A percentile compares a stretch with the other conserved stretches of the same genome.
phyloP scores from a whole-genome alignment of 2,113 vertebrate genomes.

The Amphiprion percula region DNA sequence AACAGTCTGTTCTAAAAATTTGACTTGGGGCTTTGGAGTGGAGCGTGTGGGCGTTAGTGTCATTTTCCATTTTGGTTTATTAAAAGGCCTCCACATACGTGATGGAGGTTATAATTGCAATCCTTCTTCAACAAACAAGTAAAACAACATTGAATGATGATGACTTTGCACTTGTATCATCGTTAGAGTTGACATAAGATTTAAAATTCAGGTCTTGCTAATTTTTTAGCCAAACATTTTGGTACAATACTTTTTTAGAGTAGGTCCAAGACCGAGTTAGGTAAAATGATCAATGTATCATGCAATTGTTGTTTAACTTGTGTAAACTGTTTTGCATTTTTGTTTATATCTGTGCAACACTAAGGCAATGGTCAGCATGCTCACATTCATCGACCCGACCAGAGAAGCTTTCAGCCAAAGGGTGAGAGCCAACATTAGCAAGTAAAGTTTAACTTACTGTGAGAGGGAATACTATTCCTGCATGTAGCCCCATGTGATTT shows the following conservation, averaged over 20 bases:
- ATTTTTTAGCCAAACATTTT: background rate
- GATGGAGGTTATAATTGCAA: background rate
- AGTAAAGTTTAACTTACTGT: background rate
- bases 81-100: background rate
- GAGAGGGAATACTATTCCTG: background rate
- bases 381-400: background rate
- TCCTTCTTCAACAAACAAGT: background rate
- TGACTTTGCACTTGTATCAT: too few species aligned
- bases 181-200: too few species aligned
- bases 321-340: background rate
- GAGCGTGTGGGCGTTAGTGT: too few species aligned
- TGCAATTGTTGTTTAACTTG: too few species aligned
- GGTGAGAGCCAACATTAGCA: background rate
- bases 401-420: background rate
- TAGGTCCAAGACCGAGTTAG: background rate
- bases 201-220: background rate
- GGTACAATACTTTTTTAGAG: background rate
- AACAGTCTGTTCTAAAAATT: background rate
- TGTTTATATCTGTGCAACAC: too few species aligned
- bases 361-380: too few species aligned
- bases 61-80: background rate
- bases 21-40: background rate
- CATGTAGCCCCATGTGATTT: background rate
- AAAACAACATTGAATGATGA: too few species aligned
- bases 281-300: background rate